Evolutionary conservation across 2,888 invertebrate genomes (phyloP).

Genomic region (Morinoia aosen): DNA sequence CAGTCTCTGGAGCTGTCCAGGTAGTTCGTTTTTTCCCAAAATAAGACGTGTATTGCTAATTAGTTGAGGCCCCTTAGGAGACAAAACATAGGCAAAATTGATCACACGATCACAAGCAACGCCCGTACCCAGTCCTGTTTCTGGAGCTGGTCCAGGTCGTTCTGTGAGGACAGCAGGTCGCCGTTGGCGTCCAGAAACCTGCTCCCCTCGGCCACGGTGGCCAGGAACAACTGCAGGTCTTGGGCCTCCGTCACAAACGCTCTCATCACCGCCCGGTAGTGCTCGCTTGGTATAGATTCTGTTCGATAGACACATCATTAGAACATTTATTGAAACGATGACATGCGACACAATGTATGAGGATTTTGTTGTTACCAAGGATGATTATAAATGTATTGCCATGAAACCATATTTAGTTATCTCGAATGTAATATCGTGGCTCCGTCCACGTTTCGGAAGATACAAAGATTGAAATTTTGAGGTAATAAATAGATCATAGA

Average conservation of each 20-base stretch:
- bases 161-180: constrained; percentile 63
- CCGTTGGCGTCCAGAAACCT: constrained; percentile 54
- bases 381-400: no score
- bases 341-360: neutral
- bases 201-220: constrained; percentile 77
- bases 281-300: constrained; percentile 71
- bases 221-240: constrained; percentile 90
- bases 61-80: no score
- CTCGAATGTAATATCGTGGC: neutral
- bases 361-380: neutral
- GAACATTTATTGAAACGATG: neutral
- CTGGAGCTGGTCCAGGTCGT: constrained; percentile 66
- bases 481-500: neutral
- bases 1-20: constrained; percentile 64
- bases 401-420: no score
- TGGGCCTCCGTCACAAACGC: constrained; percentile 92
- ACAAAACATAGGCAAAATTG: no score
- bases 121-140: constrained; percentile 66
- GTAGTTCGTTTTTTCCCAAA: constrained; percentile 49
- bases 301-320: neutral
- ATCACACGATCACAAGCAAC: neutral
- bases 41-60: no score
- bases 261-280: constrained; percentile 92
- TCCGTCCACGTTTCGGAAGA: neutral
- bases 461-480: neutral